These are phyloP conservation scores for Micrasema minimum DNA, from an alignment of 1,140 invertebrate genomes.

Conservation along the genomic window DNA sequence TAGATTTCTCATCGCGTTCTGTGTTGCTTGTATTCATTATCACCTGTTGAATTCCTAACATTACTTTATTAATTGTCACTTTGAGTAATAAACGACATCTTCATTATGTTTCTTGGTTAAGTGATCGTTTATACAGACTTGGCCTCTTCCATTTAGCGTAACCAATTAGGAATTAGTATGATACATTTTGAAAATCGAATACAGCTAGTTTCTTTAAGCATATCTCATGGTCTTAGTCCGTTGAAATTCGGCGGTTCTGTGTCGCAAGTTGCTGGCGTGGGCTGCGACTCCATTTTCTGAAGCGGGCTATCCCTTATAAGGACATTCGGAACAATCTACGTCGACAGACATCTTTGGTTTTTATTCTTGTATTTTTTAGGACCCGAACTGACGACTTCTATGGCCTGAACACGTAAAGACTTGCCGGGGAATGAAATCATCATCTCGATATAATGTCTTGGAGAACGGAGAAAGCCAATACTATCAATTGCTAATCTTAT, in stretches of 20 bases:
- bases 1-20: too few species aligned
- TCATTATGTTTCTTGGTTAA: neutral
- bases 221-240: neutral
- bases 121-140: neutral
- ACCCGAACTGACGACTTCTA: conserved; percentile 47
- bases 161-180: too few species aligned
- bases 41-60: too few species aligned
- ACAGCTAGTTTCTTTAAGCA: neutral
- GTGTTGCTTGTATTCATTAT: too few species aligned
- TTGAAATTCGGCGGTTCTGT: conserved; percentile 41
- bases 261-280: conserved; percentile 48
- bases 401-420: conserved; percentile 46
- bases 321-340: conserved; percentile 51
- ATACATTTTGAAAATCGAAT: conserved; percentile 14
- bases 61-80: too few species aligned
- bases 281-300: conserved; percentile 29
- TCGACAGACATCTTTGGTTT: conserved; percentile 49
- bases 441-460: conserved; percentile 37
- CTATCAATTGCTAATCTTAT: too few species aligned
- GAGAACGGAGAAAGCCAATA: neutral
- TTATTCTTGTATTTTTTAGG: conserved; percentile 45
- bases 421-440: conserved; percentile 50
- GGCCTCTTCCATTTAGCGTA: too few species aligned
- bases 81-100: neutral
- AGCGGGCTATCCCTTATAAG: conserved; percentile 49